Evolutionary conservation across 2,113 vertebrate species (phyloP).

Genomic region (Actenoides lindsayi): DNA sequence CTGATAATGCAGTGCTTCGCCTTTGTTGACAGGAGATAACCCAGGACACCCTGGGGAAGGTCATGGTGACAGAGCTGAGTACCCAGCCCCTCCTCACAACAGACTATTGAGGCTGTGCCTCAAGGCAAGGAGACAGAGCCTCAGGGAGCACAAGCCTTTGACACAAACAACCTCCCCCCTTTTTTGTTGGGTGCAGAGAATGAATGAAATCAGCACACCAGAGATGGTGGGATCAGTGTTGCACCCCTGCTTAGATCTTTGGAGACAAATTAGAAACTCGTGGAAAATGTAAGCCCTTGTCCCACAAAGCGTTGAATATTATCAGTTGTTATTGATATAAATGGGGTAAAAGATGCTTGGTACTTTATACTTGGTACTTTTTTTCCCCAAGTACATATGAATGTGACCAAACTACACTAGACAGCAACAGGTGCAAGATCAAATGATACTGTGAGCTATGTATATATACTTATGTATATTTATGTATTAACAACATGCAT

Average conservation of each 20-base stretch:
- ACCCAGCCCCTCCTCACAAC: neutral
- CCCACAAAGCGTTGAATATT: neutral
- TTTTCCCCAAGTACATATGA: neutral
- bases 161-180: neutral
- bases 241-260: neutral
- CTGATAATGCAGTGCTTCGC: neutral
- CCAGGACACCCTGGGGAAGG: neutral
- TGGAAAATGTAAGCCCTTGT: neutral
- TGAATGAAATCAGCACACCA: rapidly evolving
- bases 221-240: neutral
- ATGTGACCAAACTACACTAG: neutral
- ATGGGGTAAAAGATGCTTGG: neutral
- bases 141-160: neutral
- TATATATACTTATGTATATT: neutral
- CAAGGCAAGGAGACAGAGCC: neutral
- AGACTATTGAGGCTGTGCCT: neutral
- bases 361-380: neutral
- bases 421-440: neutral
- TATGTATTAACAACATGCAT: neutral
- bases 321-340: neutral
- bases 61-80: neutral
- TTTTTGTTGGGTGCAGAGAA: neutral
- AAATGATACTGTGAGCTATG: rapidly evolving
- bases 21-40: neutral
- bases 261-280: neutral